Percentiles rank a stretch among this genome's conserved stretches.
These are phyloP conservation scores for Tragelaphus scriptus DNA, from an alignment of 2,113 vertebrate genomes.

Conservation along the genomic window DNA sequence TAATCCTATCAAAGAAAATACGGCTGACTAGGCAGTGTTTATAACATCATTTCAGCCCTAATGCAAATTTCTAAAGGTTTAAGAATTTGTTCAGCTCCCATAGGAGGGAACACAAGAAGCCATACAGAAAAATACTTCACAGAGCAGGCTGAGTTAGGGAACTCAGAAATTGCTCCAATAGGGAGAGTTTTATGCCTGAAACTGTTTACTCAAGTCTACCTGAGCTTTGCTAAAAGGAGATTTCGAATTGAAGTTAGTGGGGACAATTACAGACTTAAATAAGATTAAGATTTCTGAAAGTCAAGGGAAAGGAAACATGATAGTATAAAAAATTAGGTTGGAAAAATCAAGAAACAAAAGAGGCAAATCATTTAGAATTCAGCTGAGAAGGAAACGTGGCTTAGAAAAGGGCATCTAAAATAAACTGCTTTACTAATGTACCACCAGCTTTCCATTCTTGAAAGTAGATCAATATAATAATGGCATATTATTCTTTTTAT, in stretches of 20 bases:
- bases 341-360: not conserved
- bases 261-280: not conserved
- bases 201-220: not conserved
- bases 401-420: not conserved
- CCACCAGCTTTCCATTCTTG: not conserved
- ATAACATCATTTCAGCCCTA: not conserved
- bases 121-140: not conserved
- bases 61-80: not conserved
- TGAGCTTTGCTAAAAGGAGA: not conserved
- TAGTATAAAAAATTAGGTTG: not conserved
- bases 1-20: not conserved
- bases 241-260: not conserved
- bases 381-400: not conserved
- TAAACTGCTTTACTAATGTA: not conserved
- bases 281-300: not conserved
- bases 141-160: not conserved
- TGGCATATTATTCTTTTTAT: not conserved
- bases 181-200: not conserved
- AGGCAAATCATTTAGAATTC: not conserved
- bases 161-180: not conserved
- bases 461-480: not conserved
- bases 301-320: not conserved
- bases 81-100: not conserved
- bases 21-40: not conserved
- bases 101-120: not conserved